These are phyloP conservation scores for Asteroscopus sphinx DNA, from an alignment of 2,888 invertebrate species.

Conservation along the genomic window DNA sequence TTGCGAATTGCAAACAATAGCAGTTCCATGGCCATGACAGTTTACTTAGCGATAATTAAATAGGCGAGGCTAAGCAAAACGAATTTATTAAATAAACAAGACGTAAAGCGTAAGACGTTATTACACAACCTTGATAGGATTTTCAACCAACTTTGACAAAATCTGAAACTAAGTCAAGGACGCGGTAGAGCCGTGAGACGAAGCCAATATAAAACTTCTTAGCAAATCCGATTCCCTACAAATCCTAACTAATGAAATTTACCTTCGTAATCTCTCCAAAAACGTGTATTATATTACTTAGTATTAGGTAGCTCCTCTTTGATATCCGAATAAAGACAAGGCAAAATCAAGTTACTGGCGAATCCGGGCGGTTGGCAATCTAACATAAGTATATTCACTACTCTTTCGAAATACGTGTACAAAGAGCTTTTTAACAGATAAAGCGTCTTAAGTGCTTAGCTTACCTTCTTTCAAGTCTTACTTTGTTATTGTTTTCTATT, in stretches of 20 bases:
- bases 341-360: constrained; percentile 38
- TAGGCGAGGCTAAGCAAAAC: constrained; percentile 30
- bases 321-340: constrained; percentile 22
- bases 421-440: constrained; percentile 27
- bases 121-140: constrained; percentile 31
- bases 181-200: constrained; percentile 26
- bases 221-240: constrained; percentile 44
- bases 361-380: constrained; percentile 23
- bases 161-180: constrained; percentile 40
- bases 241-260: constrained; percentile 53
- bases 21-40: constrained; percentile 2
- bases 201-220: constrained; percentile 53
- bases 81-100: constrained; percentile 18
- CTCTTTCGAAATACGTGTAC: constrained; percentile 22
- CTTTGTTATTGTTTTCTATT: constrained; percentile 30
- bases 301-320: constrained; percentile 25
- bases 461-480: constrained; percentile 32
- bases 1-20: constrained; percentile 36
- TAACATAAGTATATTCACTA: constrained; percentile 22
- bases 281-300: constrained; percentile 12
- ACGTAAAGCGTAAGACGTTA: constrained; percentile 21
- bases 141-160: constrained; percentile 36
- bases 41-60: constrained; percentile 15
- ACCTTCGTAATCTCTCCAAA: constrained; percentile 29
- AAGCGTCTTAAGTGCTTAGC: constrained; percentile 31